A percentile compares a stretch with the other conserved stretches of the same genome.
Conservation (phyloP, 2,113 vertebrate species). For the Phasianus colchicus region DNA sequence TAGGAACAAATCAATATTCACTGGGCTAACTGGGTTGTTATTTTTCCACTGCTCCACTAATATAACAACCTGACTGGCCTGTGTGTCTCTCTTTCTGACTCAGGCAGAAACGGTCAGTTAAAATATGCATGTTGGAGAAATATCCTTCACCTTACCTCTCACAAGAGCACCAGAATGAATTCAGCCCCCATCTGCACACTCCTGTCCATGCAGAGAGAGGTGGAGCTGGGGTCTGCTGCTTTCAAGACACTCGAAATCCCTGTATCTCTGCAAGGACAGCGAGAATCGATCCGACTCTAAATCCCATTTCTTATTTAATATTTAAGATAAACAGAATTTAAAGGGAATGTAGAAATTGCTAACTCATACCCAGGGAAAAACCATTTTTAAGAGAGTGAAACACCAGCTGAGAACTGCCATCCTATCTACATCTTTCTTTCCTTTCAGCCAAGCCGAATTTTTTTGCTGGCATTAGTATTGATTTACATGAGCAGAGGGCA, state of each 20-base stretch:
- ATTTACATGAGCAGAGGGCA: neutral
- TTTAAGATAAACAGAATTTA: neutral
- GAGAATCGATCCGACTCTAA: neutral
- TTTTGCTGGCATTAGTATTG: neutral
- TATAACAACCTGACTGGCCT: neutral
- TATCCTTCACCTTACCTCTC: neutral
- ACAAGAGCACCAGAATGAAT: neutral
- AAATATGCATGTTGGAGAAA: neutral
- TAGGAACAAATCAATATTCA: constrained; percentile 24
- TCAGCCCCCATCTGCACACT: neutral
- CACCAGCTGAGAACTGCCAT: neutral
- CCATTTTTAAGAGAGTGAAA: neutral
- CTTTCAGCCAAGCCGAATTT: neutral
- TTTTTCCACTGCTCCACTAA: constrained; percentile 12
- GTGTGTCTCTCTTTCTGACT: neutral
- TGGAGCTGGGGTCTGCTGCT: neutral
- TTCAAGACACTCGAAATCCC: neutral
- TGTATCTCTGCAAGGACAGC: neutral
- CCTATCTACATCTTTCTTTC: neutral
- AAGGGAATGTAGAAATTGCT: neutral
- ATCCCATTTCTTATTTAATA: neutral
- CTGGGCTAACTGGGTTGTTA: neutral
- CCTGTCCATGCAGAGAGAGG: neutral
- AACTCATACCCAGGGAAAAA: neutral
- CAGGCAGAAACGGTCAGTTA: neutral